Conservation (phyloP, 2,797 vertebrate species). For the Cichlasoma orientale region DNA sequence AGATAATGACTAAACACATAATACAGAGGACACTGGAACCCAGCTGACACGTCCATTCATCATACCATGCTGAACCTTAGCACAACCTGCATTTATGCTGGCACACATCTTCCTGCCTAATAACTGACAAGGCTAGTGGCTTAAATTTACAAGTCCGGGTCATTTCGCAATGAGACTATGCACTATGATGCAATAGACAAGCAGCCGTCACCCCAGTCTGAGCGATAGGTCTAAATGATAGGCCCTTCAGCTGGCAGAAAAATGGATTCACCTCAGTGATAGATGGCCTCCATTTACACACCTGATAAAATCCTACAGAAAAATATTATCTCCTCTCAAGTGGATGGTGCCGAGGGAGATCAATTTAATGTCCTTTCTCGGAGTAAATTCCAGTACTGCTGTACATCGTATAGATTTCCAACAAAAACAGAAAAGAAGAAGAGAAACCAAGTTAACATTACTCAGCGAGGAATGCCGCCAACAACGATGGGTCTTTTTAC, state of each 20-base stretch:
- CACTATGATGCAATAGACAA: slow-evolving; percentile 20
- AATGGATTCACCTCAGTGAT: slow-evolving; percentile 50
- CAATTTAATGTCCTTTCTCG: slow-evolving; percentile 21
- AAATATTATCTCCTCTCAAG: slow-evolving; percentile 45
- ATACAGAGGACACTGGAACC: neutral
- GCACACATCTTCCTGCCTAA: neutral
- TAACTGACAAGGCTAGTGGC: neutral
- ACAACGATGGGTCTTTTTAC: neutral
- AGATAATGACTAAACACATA: neutral
- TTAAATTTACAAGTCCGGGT: slow-evolving; percentile 13
- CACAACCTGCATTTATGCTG: neutral
- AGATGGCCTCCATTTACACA: slow-evolving; percentile 53
- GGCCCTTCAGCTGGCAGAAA: slow-evolving; percentile 16
- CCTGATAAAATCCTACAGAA: slow-evolving; percentile 54
- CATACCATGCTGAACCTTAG: neutral
- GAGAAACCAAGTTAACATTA: neutral
- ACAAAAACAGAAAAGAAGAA: neutral
- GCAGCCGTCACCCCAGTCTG: slow-evolving; percentile 12
- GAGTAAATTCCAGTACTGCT: neutral
- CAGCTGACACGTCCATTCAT: neutral
- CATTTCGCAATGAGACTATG: slow-evolving; percentile 5
- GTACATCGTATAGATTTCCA: neutral
- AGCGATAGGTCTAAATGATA: neutral
- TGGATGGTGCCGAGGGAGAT: slow-evolving; percentile 22
- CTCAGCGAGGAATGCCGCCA: neutral